Evolutionary conservation across 2,888 invertebrate species (phyloP).

Genomic region (Gymnocheta viridis): DNA sequence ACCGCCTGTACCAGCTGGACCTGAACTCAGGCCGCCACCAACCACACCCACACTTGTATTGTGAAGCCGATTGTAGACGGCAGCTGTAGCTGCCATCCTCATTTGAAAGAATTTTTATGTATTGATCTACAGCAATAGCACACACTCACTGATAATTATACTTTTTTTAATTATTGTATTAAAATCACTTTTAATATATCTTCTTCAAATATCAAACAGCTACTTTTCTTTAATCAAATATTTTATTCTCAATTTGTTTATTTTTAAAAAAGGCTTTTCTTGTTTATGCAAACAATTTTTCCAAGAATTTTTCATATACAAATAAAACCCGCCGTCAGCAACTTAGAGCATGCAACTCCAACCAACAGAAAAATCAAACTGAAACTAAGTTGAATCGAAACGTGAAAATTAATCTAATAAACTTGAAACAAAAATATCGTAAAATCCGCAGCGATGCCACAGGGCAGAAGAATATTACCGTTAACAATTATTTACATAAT

Average conservation of each 20-base stretch:
- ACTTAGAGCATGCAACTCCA: background rate
- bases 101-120: slow-evolving; percentile 49
- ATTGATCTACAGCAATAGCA: slow-evolving; percentile 44
- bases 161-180: background rate
- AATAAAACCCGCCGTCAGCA: background rate
- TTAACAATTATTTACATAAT: too few species aligned
- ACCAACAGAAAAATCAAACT: slow-evolving; percentile 49
- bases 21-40: slow-evolving; percentile 57
- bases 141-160: slow-evolving; percentile 61
- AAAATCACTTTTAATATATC: slow-evolving; percentile 17
- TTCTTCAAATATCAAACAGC: background rate
- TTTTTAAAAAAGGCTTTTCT: slow-evolving; percentile 19
- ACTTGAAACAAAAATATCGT: background rate
- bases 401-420: background rate
- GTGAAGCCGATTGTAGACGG: slow-evolving; percentile 78
- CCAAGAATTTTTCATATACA: slow-evolving; percentile 23
- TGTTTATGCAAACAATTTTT: slow-evolving; percentile 30
- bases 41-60: slow-evolving; percentile 73
- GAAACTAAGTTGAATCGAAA: slow-evolving; percentile 11
- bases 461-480: background rate
- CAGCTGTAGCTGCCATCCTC: slow-evolving; percentile 78
- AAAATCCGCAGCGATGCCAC: background rate
- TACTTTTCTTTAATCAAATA: slow-evolving; percentile 7
- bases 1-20: slow-evolving; percentile 31
- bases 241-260: background rate